phyloP scores from a whole-genome alignment of 2,888 invertebrate genomes.

The Temnothorax unifasciatus region DNA sequence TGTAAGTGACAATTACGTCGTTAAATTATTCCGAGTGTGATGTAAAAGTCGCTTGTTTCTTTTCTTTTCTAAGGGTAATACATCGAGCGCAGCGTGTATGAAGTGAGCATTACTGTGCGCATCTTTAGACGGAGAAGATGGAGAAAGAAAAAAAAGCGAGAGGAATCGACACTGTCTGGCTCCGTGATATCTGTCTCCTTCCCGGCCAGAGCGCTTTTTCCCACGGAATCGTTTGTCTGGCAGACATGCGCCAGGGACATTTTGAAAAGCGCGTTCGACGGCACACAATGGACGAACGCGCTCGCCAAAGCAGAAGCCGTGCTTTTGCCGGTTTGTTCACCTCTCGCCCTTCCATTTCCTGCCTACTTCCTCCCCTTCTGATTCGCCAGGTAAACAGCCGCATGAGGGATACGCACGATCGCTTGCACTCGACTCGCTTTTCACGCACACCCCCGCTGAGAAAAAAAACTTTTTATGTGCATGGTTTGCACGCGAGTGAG shows the following conservation, averaged over 20 bases:
- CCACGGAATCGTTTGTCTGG: constrained; percentile 66
- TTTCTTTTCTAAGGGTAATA: neutral
- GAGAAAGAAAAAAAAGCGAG: constrained; percentile 3
- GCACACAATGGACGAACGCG: constrained; percentile 52
- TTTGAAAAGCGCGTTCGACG: constrained; percentile 68
- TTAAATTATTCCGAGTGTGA: constrained; percentile 6
- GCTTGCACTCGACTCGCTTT: constrained; percentile 62
- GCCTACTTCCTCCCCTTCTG: constrained; percentile 33
- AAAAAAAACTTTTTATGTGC: constrained; percentile 57
- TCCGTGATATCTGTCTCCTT: constrained; percentile 54
- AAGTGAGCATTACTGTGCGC: constrained; percentile 2
- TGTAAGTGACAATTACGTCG: neutral
- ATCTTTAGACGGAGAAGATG: constrained; percentile 18
- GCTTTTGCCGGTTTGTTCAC: constrained; percentile 47
- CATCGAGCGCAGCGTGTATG: neutral
- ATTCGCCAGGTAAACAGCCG: constrained; percentile 59
- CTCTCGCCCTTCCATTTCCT: constrained; percentile 51
- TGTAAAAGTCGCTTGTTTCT: neutral
- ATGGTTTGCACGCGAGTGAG: constrained; percentile 7
- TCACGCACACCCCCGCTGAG: constrained; percentile 60
- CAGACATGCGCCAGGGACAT: constrained; percentile 58
- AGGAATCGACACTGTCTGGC: constrained; percentile 31
- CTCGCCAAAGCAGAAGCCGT: constrained; percentile 56
- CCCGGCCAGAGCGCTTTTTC: constrained; percentile 48
- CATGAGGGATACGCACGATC: constrained; percentile 57